Percentiles rank a stretch among this genome's conserved stretches.
phyloP scores from a whole-genome alignment of 2,113 vertebrate genomes.

The Ctenodactylus gundi region DNA sequence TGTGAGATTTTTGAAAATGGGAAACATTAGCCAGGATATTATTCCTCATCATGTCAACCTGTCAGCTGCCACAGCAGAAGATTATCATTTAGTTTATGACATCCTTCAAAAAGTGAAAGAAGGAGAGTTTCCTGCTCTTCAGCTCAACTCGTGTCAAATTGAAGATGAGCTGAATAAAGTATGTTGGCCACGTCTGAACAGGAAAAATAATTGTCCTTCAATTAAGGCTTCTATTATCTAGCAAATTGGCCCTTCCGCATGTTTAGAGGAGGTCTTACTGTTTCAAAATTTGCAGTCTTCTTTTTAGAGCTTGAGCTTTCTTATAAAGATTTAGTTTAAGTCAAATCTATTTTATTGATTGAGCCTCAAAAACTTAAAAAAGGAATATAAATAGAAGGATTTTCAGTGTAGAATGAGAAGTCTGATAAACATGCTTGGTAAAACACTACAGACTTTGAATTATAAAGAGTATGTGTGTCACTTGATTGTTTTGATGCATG shows the following conservation, averaged over 20 bases:
- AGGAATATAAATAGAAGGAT: neutral
- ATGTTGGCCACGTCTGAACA: slow-evolving; percentile 24
- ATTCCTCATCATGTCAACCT: slow-evolving; percentile 95
- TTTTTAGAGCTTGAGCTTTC: neutral
- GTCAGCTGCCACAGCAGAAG: slow-evolving; percentile 87
- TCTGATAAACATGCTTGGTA: neutral
- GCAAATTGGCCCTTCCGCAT: neutral
- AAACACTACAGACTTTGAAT: neutral
- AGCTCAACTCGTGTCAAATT: slow-evolving; percentile 90
- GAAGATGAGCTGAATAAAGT: slow-evolving; percentile 96
- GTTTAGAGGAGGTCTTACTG: neutral
- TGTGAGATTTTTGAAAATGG: slow-evolving; percentile 86
- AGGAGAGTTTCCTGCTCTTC: slow-evolving; percentile 86
- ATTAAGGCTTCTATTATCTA: neutral
- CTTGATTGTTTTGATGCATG: neutral
- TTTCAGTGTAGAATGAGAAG: neutral
- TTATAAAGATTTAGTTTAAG: neutral
- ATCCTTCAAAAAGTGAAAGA: slow-evolving; percentile 89
- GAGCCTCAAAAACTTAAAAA: neutral
- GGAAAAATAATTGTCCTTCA: neutral
- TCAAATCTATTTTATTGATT: neutral
- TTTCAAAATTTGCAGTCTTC: neutral
- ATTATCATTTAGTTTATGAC: slow-evolving; percentile 91
- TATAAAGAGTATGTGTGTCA: neutral
- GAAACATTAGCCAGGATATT: slow-evolving; percentile 86